These are phyloP conservation scores for Tauraco erythrolophus DNA, from an alignment of 2,113 vertebrate species.

Conservation along the genomic window DNA sequence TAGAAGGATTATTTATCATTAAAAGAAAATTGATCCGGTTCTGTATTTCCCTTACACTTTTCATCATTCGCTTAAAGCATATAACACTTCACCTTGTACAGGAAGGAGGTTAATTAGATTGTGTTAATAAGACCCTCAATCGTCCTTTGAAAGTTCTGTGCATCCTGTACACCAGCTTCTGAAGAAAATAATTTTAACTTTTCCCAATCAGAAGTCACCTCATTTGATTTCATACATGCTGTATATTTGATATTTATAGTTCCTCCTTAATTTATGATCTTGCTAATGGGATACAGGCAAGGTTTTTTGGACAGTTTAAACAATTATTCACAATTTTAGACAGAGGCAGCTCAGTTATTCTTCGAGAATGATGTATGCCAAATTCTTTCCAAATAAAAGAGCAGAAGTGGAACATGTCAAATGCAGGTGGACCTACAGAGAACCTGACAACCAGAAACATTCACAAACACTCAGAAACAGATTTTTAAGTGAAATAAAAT, in stretches of 20 bases:
- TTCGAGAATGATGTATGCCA: not conserved
- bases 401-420: not conserved
- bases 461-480: not conserved
- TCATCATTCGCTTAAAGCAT: not conserved
- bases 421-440: not conserved
- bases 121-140: not conserved
- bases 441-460: not conserved
- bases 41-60: slow-evolving; percentile 49
- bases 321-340: not conserved
- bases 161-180: not conserved
- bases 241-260: not conserved
- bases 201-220: not conserved
- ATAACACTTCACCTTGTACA: slow-evolving; percentile 26
- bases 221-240: not conserved
- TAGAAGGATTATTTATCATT: slow-evolving; percentile 42
- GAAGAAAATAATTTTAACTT: not conserved
- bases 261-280: not conserved
- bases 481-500: not conserved
- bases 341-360: not conserved
- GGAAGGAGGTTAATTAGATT: slow-evolving; percentile 25
- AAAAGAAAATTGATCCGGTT: slow-evolving; percentile 45
- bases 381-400: not conserved
- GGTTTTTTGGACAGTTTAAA: not conserved
- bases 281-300: not conserved
- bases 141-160: not conserved